Conservation (phyloP, 1,140 invertebrate species). For the Philaenus spumarius region DNA sequence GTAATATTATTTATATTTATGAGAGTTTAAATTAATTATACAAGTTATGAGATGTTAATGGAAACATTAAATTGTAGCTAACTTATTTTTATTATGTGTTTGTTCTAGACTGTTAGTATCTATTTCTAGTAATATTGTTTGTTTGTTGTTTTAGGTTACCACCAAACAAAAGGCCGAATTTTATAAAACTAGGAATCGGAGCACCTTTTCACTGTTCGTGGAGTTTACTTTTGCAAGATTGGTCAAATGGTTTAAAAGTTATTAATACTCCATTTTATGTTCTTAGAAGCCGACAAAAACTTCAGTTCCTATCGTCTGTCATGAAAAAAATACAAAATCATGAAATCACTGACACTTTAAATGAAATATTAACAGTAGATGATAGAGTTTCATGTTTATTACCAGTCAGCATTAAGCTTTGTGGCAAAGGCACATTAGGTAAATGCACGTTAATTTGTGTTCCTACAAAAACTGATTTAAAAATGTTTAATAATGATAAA, state of each 20-base stretch:
- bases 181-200: slow-evolving; percentile 61
- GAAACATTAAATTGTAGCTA: not conserved
- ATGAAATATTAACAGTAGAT: not conserved
- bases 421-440: slow-evolving; percentile 24
- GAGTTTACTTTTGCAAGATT: slow-evolving; percentile 60
- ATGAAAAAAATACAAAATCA: not conserved
- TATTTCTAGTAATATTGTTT: not conserved
- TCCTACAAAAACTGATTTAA: slow-evolving; percentile 22
- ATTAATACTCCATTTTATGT: slow-evolving; percentile 12
- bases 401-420: slow-evolving; percentile 26
- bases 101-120: too few relatives aligned
- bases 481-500: not conserved
- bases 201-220: slow-evolving; percentile 74
- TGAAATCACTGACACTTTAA: not conserved
- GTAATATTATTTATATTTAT: too few relatives aligned
- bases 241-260: slow-evolving; percentile 39
- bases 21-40: too few relatives aligned
- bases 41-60: too few relatives aligned
- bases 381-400: slow-evolving; percentile 25
- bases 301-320: not conserved
- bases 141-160: slow-evolving; percentile 47
- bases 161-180: slow-evolving; percentile 80
- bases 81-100: too few relatives aligned
- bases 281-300: slow-evolving; percentile 13
- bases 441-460: slow-evolving; percentile 29